Evolutionary conservation across 2,888 invertebrate genomes (phyloP).

Genomic region (Brachyptera risi): DNA sequence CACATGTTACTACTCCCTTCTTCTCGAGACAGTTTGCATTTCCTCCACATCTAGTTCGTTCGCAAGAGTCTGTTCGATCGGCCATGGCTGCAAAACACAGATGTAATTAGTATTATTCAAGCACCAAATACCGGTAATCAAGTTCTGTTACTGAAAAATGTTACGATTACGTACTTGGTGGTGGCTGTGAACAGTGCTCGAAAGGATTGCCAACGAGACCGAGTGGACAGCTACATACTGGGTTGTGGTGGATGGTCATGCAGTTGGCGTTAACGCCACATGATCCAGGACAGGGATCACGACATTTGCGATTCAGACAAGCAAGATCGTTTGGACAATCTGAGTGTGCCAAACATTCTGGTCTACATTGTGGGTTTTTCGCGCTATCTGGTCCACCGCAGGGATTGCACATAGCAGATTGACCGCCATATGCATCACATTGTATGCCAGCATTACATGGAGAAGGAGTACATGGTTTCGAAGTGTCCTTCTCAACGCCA

Average conservation of each 20-base stretch:
- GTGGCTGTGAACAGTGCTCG: slow-evolving; percentile 63
- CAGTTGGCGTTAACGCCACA: slow-evolving; percentile 73
- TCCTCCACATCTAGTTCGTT: slow-evolving; percentile 65
- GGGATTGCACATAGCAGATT: slow-evolving; percentile 75
- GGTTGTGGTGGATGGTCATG: slow-evolving; percentile 65
- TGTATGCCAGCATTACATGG: slow-evolving; percentile 66
- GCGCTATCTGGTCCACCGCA: slow-evolving; percentile 64
- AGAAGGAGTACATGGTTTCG: slow-evolving; percentile 65
- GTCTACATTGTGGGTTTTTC: slow-evolving; percentile 70
- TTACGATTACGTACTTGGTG: slow-evolving; percentile 48
- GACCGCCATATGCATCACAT: slow-evolving; percentile 67
- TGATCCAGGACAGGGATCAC: slow-evolving; percentile 74
- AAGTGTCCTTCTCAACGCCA: neutral
- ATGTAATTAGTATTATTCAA: neutral
- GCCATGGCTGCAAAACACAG: slow-evolving; percentile 42
- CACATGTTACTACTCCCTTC: slow-evolving; percentile 62
- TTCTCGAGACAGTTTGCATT: slow-evolving; percentile 66
- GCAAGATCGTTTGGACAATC: slow-evolving; percentile 76
- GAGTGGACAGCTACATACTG: slow-evolving; percentile 64
- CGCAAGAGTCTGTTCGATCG: slow-evolving; percentile 55
- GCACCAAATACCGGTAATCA: neutral
- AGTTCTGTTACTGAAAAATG: neutral
- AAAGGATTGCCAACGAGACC: slow-evolving; percentile 73
- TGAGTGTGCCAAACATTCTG: slow-evolving; percentile 75
- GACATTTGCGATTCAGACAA: slow-evolving; percentile 68